These are phyloP conservation scores for Drosophila ochracea DNA, from an alignment of 2,888 invertebrate genomes.

Conservation along the genomic window DNA sequence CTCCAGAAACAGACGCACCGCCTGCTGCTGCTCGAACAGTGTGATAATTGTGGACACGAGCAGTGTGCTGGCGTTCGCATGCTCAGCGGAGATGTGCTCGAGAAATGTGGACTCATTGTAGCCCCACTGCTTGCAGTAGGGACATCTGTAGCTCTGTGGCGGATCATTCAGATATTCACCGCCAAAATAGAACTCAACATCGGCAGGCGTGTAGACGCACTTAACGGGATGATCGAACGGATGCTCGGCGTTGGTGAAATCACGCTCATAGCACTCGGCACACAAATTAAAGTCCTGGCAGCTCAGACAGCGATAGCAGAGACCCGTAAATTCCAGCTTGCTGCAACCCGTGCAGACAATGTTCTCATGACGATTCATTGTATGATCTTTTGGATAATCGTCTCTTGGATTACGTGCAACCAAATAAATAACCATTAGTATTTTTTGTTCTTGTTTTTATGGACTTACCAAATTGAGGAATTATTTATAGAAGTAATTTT, in stretches of 20 bases:
- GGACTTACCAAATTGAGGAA: constrained; percentile 26
- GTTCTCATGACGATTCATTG: constrained; percentile 66
- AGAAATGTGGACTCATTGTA: constrained; percentile 66
- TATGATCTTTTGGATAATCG: background rate
- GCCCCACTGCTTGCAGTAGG: constrained; percentile 72
- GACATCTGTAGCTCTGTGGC: constrained; percentile 71
- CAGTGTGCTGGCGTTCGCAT: constrained; percentile 55
- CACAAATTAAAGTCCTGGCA: constrained; percentile 65
- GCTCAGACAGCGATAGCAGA: constrained; percentile 65
- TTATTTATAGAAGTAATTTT: background rate
- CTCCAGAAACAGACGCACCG: constrained; percentile 65
- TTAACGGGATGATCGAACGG: constrained; percentile 69
- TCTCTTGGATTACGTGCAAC: background rate
- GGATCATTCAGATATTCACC: constrained; percentile 70
- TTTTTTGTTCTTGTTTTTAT: background rate
- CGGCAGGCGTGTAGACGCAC: constrained; percentile 56
- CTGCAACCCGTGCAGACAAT: constrained; percentile 61
- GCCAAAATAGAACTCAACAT: constrained; percentile 65
- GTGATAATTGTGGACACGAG: constrained; percentile 67
- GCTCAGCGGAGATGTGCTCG: constrained; percentile 59
- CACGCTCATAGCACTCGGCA: constrained; percentile 57
- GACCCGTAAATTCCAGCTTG: constrained; percentile 53
- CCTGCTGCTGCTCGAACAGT: constrained; percentile 69
- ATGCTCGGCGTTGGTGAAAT: constrained; percentile 57
- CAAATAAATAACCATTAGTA: background rate